Conservation (phyloP, 2,888 invertebrate genomes). For the Pammene aurita region DNA sequence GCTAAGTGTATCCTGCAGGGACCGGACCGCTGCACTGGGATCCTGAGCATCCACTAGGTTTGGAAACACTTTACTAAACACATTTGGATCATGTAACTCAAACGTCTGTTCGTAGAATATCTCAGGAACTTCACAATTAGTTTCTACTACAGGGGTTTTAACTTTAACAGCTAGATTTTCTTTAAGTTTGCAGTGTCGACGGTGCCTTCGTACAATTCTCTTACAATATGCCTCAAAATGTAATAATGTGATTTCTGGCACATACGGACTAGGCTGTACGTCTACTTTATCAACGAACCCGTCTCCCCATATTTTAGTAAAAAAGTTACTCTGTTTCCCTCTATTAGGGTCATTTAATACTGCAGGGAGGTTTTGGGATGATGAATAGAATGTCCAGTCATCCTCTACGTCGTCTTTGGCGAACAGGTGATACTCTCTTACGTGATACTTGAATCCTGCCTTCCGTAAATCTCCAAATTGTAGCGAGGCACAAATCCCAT, state of each 20-base stretch:
- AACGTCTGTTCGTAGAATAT: slow-evolving; percentile 92
- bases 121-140: slow-evolving; percentile 89
- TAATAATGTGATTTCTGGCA: slow-evolving; percentile 91
- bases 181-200: slow-evolving; percentile 84
- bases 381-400: slow-evolving; percentile 94
- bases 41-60: slow-evolving; percentile 82
- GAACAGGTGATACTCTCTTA: slow-evolving; percentile 85
- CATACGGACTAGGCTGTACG: slow-evolving; percentile 89
- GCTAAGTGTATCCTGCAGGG: slow-evolving; percentile 94
- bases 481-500: slow-evolving; percentile 92
- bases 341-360: slow-evolving; percentile 97
- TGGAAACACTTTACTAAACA: slow-evolving; percentile 94
- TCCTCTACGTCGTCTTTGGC: slow-evolving; percentile 69
- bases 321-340: slow-evolving; percentile 95
- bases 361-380: slow-evolving; percentile 97
- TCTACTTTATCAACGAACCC: slow-evolving; percentile 93
- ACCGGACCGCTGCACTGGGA: slow-evolving; percentile 85
- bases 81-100: slow-evolving; percentile 89
- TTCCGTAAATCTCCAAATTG: slow-evolving; percentile 95
- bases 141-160: slow-evolving; percentile 75
- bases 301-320: slow-evolving; percentile 99
- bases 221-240: slow-evolving; percentile 95
- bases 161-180: slow-evolving; percentile 70
- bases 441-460: slow-evolving; percentile 94
- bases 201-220: slow-evolving; percentile 87